Conservation (phyloP, 2,797 vertebrate genomes). For the Lacerta agilis region DNA sequence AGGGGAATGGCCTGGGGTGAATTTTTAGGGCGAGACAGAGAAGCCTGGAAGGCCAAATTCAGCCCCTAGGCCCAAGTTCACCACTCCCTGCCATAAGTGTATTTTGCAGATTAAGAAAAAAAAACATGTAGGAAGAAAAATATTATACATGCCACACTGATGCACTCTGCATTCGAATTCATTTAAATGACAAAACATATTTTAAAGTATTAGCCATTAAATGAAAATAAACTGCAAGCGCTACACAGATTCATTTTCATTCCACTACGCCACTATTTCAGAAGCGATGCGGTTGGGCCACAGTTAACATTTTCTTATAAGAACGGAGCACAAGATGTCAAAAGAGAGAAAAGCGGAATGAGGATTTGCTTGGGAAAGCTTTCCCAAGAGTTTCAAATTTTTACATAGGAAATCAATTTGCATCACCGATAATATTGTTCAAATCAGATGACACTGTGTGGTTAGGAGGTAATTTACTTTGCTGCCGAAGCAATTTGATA, state of each 20-base stretch:
- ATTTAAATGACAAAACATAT: slow-evolving; percentile 6
- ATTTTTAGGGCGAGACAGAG: too few relatives aligned
- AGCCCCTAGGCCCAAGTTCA: too few relatives aligned
- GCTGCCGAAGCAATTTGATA: slow-evolving; percentile 76
- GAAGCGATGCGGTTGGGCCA: slow-evolving; percentile 6
- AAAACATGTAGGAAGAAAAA: too few relatives aligned
- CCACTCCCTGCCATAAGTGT: too few relatives aligned
- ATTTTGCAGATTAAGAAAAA: too few relatives aligned
- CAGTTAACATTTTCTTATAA: slow-evolving; percentile 27
- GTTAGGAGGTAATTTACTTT: slow-evolving; percentile 80
- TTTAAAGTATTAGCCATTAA: slow-evolving; percentile 26
- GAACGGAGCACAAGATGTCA: slow-evolving; percentile 33
- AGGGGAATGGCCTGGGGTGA: too few relatives aligned
- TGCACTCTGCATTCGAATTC: background rate
- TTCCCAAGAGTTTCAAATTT: slow-evolving; percentile 67
- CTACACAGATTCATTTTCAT: slow-evolving; percentile 25
- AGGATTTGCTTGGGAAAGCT: slow-evolving; percentile 62
- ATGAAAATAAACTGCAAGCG: slow-evolving; percentile 45
- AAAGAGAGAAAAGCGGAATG: slow-evolving; percentile 61
- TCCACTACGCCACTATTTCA: slow-evolving; percentile 1
- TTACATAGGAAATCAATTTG: slow-evolving; percentile 79
- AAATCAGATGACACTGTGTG: slow-evolving; percentile 74
- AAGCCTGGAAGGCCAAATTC: too few relatives aligned
- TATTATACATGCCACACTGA: background rate
- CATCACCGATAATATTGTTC: slow-evolving; percentile 78